Evolutionary conservation across 2,797 vertebrate species (phyloP).

Genomic region (Anas flavirostris): DNA sequence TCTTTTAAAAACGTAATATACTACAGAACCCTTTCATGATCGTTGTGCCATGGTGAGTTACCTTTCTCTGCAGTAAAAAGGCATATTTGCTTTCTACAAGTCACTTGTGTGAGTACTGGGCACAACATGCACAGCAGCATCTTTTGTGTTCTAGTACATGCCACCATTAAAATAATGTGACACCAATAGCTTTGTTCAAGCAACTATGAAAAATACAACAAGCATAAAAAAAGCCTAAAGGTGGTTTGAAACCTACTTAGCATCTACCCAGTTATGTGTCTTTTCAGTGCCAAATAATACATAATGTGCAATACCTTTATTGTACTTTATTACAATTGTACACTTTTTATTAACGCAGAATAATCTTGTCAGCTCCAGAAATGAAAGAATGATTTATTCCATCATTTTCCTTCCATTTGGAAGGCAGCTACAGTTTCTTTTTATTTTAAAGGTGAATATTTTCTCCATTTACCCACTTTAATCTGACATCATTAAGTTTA

Average conservation of each 20-base stretch:
- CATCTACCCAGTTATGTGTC: not conserved
- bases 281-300: not conserved
- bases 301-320: not conserved
- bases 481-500: conserved; percentile 24
- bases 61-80: not conserved
- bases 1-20: not conserved
- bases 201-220: not conserved
- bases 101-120: not conserved
- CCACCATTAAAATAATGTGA: not conserved
- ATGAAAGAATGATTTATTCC: not conserved
- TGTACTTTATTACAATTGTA: not conserved
- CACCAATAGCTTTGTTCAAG: not conserved
- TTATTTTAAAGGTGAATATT: not conserved
- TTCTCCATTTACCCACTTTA: not conserved
- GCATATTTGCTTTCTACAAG: not conserved
- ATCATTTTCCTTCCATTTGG: not conserved
- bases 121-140: not conserved
- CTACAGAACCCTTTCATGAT: conserved; percentile 11
- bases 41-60: not conserved
- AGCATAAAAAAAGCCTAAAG: not conserved
- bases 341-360: not conserved
- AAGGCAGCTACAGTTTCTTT: not conserved
- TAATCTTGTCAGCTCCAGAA: not conserved
- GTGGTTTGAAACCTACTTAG: not conserved
- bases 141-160: not conserved